Evolutionary conservation across 2,797 vertebrate genomes (phyloP), one percentile per base, ranked within the genome.

Genomic region (Podargus strigoides): DNA sequence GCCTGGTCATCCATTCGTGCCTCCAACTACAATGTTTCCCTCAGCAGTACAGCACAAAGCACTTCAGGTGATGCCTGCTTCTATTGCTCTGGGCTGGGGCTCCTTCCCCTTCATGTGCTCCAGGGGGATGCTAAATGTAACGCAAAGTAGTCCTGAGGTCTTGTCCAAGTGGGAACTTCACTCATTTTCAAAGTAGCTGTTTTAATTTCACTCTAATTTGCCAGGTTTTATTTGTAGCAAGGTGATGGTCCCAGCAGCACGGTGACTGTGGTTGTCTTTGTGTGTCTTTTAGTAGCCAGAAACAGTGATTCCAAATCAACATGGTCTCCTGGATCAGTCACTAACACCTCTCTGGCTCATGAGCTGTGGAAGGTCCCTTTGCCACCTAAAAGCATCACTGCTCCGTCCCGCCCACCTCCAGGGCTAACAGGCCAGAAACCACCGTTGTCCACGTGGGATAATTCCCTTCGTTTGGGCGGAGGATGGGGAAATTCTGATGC

Each of bases 1-100:
- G 99, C 99, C 99, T 99, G 99, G 99, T 99, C 99, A 99, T 99
- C 99, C 99, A 99, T 99, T 99, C 99, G 99, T 99, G 99, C 99
- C 99, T 99, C 99, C 99, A 99, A 98, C 99, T 99, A 99, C 98
- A 99, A 98, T 98, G 98, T 98, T 99, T 99, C 99, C 98, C 99
- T 99, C 99, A 99, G 99, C 99, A 99, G 99, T 98, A 99, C 99
- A 99, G 99, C 99, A 99, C 99, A 99, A 99, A 99, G 99, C 99
- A 99, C 99, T 99, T 99, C 99, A 99, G 99, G 99, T 99, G 64
- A 78, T 49, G 55, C 21, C 12, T 14, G 7, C 22, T 41, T 44
- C 1, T 6, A 2, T 53, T 77, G 46, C 47, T 77, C 62, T 30
- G 28, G 34, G 74, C 26, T 22, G 53, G 1, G 7, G 3, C 46